These are phyloP conservation scores for Neoseiulus cucumeris DNA, from an alignment of 1,140 invertebrate genomes.

Conservation along the genomic window DNA sequence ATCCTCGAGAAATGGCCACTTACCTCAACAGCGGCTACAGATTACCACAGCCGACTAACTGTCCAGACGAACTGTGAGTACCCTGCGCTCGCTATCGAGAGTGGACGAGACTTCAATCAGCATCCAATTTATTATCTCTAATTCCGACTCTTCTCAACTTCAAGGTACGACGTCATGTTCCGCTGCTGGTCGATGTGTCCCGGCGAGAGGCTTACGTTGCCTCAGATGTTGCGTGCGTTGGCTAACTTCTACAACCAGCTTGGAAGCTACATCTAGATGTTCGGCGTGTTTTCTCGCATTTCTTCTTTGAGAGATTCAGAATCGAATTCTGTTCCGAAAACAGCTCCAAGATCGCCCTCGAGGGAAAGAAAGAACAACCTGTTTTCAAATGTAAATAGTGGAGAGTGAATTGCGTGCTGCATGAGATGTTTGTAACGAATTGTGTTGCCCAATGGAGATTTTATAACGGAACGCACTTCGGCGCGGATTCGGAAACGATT, in stretches of 20 bases:
- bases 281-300: too few relatives aligned
- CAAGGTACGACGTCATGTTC: neutral
- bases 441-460: too few relatives aligned
- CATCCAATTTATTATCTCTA: neutral
- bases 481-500: too few relatives aligned
- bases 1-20: conserved; percentile 69
- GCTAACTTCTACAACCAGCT: neutral
- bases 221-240: neutral
- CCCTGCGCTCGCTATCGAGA: neutral
- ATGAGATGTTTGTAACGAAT: too few relatives aligned
- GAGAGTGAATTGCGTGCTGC: too few relatives aligned
- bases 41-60: conserved; percentile 69
- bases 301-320: too few relatives aligned
- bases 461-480: too few relatives aligned
- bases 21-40: conserved; percentile 74
- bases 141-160: neutral
- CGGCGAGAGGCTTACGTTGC: neutral
- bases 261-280: too few relatives aligned
- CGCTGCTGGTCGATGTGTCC: neutral
- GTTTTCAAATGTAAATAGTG: too few relatives aligned
- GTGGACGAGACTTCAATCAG: neutral
- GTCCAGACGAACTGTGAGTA: conserved; percentile 80
- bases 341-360: too few relatives aligned
- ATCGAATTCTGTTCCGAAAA: too few relatives aligned
- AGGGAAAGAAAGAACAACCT: too few relatives aligned